phyloP scores from a whole-genome alignment of 2,797 vertebrate genomes.

The Pelobates cultripes region DNA sequence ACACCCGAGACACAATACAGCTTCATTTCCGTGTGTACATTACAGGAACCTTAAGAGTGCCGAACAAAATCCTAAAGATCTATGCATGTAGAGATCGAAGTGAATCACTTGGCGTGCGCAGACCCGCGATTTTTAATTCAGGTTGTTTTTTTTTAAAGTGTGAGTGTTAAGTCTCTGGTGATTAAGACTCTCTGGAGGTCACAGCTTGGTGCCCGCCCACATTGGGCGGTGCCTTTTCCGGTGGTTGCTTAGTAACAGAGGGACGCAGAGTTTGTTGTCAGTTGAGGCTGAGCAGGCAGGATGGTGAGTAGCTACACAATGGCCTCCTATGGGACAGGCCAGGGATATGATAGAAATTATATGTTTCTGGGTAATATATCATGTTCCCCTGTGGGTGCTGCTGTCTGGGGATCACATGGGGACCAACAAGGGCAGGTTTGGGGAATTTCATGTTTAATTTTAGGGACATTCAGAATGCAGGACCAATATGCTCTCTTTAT shows the following conservation, averaged over 20 bases:
- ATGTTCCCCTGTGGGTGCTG: background rate
- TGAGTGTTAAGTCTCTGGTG: background rate
- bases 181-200: background rate
- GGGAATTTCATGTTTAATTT: too few species aligned
- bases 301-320: background rate
- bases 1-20: background rate
- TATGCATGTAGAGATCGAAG: too few species aligned
- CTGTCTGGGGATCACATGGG: background rate
- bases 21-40: background rate
- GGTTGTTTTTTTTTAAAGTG: too few species aligned
- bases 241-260: constrained; percentile 12
- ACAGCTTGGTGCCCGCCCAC: too few species aligned
- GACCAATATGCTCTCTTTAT: too few species aligned
- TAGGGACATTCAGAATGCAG: too few species aligned
- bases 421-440: background rate
- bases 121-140: too few species aligned
- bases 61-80: too few species aligned
- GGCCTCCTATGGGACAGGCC: background rate
- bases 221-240: background rate
- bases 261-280: constrained; percentile 27
- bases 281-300: background rate
- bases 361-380: background rate
- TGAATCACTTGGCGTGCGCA: too few species aligned
- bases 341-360: background rate
- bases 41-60: too few species aligned